Percentiles rank a stretch among this genome's conserved stretches.
phyloP scores from a whole-genome alignment of 2,888 invertebrate species.

The Sclerodermus sp. region DNA sequence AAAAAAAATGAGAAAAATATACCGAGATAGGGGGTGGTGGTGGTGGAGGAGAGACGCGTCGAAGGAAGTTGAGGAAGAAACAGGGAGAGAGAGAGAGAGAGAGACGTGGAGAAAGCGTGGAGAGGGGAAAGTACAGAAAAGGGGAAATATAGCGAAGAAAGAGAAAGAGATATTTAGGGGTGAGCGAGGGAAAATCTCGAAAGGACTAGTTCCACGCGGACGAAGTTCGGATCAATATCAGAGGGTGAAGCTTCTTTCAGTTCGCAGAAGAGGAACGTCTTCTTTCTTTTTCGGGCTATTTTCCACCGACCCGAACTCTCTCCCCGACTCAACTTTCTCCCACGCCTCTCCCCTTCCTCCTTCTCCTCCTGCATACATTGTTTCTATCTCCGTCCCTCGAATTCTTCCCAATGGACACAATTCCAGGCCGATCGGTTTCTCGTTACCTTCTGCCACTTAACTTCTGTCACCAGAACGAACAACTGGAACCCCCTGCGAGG shows the following conservation, averaged over 20 bases:
- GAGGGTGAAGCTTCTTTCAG: slow-evolving; percentile 36
- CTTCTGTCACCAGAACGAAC: too few species aligned
- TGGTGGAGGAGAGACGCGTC: too few species aligned
- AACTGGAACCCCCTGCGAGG: too few species aligned
- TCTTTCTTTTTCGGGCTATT: slow-evolving; percentile 3
- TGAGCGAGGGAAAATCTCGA: slow-evolving; percentile 17
- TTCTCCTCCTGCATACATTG: not conserved
- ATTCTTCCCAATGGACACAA: slow-evolving; percentile 10
- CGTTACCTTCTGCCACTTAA: not conserved
- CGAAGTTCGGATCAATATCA: slow-evolving; percentile 48
- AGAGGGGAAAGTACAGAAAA: too few species aligned
- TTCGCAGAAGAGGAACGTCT: slow-evolving; percentile 15
- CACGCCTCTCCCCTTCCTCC: not conserved
- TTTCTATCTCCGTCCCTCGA: not conserved
- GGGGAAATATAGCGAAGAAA: too few species aligned
- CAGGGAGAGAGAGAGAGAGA: slow-evolving; percentile 9
- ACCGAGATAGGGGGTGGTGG: too few species aligned
- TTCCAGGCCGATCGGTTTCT: slow-evolving; percentile 7
- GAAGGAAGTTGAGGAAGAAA: too few species aligned
- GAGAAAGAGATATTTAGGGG: slow-evolving; percentile 16
- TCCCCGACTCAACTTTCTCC: not conserved
- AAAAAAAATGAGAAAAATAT: too few species aligned
- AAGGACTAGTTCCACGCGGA: slow-evolving; percentile 35
- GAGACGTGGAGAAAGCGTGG: slow-evolving; percentile 1
- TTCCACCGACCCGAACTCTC: not conserved